A percentile compares a stretch with the other conserved stretches of the same genome.
Conservation (phyloP, 2,113 vertebrate species). For the Pleuronectes platessa region DNA sequence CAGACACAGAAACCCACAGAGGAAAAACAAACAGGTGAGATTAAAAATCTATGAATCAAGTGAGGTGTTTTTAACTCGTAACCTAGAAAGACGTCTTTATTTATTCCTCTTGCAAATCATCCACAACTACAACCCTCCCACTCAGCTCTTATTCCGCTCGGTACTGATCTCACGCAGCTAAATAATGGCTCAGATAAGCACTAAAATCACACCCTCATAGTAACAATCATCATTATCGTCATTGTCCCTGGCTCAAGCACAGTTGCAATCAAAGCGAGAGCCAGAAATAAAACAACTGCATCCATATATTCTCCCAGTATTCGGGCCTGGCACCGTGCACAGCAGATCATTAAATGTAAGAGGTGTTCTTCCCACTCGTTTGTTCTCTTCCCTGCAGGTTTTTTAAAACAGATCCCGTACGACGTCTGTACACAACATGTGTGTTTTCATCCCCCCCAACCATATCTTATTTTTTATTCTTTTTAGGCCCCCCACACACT, state of each 20-base stretch:
- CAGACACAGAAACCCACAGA: too few relatives aligned
- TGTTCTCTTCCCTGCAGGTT: slow-evolving; percentile 57
- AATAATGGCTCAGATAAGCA: slow-evolving; percentile 70
- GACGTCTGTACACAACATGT: slow-evolving; percentile 50
- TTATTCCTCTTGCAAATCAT: slow-evolving; percentile 34
- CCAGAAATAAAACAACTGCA: slow-evolving; percentile 58
- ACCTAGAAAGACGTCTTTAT: background rate
- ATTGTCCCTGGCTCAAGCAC: slow-evolving; percentile 56
- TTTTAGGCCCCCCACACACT: slow-evolving; percentile 41
- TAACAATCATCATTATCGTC: slow-evolving; percentile 69
- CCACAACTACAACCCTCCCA: slow-evolving; percentile 36
- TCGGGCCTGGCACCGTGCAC: slow-evolving; percentile 52
- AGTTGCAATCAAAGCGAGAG: slow-evolving; percentile 61
- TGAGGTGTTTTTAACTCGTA: background rate
- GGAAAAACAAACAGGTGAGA: too few relatives aligned
- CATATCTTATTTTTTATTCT: slow-evolving; percentile 75
- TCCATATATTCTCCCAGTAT: slow-evolving; percentile 66
- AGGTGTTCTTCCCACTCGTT: slow-evolving; percentile 56
- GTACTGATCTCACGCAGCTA: slow-evolving; percentile 64
- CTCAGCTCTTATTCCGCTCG: slow-evolving; percentile 48
- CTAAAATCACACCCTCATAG: slow-evolving; percentile 73
- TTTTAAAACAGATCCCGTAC: slow-evolving; percentile 43
- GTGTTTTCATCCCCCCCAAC: slow-evolving; percentile 63
- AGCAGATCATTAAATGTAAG: slow-evolving; percentile 71
- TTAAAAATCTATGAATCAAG: background rate